Base-by-base conservation (phyloP, 2,888 invertebrate genomes). In the Caenorhabditis uteleia region DNA sequence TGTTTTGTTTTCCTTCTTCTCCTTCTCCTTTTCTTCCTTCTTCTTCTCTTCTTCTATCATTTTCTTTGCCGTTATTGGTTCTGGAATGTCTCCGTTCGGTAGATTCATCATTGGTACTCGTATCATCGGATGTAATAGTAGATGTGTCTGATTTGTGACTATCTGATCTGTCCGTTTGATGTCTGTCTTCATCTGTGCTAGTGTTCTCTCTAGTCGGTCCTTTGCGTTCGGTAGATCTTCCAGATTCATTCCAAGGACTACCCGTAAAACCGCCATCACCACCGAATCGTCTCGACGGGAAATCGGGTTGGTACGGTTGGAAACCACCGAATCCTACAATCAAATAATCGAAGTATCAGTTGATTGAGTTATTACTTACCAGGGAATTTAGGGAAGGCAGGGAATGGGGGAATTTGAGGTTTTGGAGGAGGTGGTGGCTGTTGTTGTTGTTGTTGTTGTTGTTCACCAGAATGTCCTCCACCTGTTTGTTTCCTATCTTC, bases 251-350 rank as follows among this genome's bases (percentile, higher is more conserved):
- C 66, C 66, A 59, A 66, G 59, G 56, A 60, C 59, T 50, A 66
- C 66, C 44, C 66, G 57, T 48, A 66, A 54, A 53, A 66, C 66
- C 56, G 59, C 66, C 59, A 55, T 45, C 33, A 66, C 59, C 53
- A 66, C 66, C 66, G 66, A 66, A 59, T 51, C 27, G 44, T 55
- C 61, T 40, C 42, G 56, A 47, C 33, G 54, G 53, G 45, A 46
- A 57, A 45, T 59, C 55, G 33, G 65, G 59, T 51, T 65, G 65
- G 55, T 55, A 60, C 10, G 59, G 59, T 45, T 47, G 42, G 55
- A 56, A 66, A 14, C 56, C 56, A 23, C 44, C 59, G 36, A 66
- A 59, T 29, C 53, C 64, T 68, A 53, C 10, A 56, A 58, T 20
- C 5, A 34, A 7, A n/a, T 5, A 16, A 12, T 34, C 34, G 8